Base-by-base conservation (phyloP, 2,797 vertebrate genomes). In the Phoebastria nigripes region DNA sequence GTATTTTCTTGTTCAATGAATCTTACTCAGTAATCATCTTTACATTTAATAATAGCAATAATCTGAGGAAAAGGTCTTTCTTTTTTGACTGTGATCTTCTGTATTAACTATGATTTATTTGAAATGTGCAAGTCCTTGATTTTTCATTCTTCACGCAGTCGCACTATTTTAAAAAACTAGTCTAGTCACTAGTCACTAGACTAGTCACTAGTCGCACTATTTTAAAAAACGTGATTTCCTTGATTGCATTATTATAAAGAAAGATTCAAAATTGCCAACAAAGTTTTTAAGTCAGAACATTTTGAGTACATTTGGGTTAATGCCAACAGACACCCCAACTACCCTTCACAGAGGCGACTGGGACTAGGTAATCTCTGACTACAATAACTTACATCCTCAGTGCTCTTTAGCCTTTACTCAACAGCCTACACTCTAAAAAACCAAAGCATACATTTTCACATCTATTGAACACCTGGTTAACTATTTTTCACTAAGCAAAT, bases 41-140 rank as follows among this genome's bases (percentile, higher is more conserved):
- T 96, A 93, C 52, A 90, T 94, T 97, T 95, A 93, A 94, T 63
- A 77, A 71, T 70, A 96, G 29, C 85, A 97, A 95, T 86, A 95
- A 71, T 61, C 55, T 62, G 26, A 80, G 26, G 33, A 73, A 89
- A 88, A 79, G 2, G 2, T 1, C 11, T 41, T 83, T 87, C 55
- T 55, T 41, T 17, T 58, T 46, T 71, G 17, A 62, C 22, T 74
- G 6, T 54, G 44, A 55, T 70, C 58, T 90, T 95, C 33, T 73
- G 2, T 58, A 47, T 87, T 62, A 86, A 63, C 17, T 55, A 21
- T 51, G 13, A 52, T n/a, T 26, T 70, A 4, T 67, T 21, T 59
- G n/a, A 92, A 79, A 65, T 46, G 6, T 49, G 5, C 5, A 70
- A 69, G 11, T 51, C 12, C 15, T 93, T 80, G n/a, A 72, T 81